Evolutionary conservation across 1,140 invertebrate genomes (phyloP), one percentile per base, ranked within the genome.

Genomic region (Papilio polytes): DNA sequence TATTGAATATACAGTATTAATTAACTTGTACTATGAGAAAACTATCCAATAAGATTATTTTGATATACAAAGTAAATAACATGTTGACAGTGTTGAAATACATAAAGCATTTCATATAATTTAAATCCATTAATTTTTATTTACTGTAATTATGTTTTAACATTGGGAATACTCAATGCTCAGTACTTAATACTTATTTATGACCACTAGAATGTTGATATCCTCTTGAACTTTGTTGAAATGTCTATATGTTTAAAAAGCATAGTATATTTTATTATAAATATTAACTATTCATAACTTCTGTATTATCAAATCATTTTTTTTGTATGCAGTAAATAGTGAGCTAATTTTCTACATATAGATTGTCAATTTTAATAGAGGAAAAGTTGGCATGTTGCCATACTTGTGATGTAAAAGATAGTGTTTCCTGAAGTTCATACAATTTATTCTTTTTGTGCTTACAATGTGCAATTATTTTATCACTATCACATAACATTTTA

Each of bases 301-400:
- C 7, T 41, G 46, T 48, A 48, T 41, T 41, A 8, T 41, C 22
- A 18, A 31, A 15, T 15, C 26, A 31, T 13, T 13, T 13, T 31
- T 31, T 70, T 70, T 70, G 59, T 63, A 26, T 12, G 12, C 7
- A 13, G 53, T 56, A 26, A 63, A 59, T 10, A 59, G 22, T 70
- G 63, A 70, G 26, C 3, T 70, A 70, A 70, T 15, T 26, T 63
- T 63, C 63, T 70, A 70, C 12, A 31, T 31, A 70, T 70, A 70
- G 63, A 70, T 70, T 70, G 63, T 31, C 63, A 70, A 70, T 70
- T 70, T 70, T 70, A 15, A 70, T 70, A 70, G 22, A 70, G 13
- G 12, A 70, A 70, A 70, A 70, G 63, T 31, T 70, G 63, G 63
- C 63, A 70, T 15, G 3, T 31, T 36, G 63, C 63, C 63, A 70